Conservation (phyloP, 2,113 vertebrate genomes). For the Heterocephalus glaber region DNA sequence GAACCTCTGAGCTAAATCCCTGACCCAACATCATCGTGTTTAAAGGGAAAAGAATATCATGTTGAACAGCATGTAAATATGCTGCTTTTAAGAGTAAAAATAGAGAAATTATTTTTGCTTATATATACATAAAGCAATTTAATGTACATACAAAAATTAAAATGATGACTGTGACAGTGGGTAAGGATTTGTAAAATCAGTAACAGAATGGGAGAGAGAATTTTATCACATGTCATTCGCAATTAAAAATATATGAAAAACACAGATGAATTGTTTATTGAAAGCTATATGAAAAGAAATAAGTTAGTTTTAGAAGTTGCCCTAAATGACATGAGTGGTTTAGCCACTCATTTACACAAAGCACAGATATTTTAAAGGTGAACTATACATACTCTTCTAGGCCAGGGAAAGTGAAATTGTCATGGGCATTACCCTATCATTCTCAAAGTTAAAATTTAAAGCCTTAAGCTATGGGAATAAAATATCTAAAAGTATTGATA, state of each 20-base stretch:
- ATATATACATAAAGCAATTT: not conserved
- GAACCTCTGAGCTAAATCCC: no score
- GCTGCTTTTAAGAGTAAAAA: not conserved
- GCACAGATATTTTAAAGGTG: not conserved
- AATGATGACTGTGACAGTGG: not conserved
- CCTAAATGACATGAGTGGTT: not conserved
- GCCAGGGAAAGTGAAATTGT: not conserved
- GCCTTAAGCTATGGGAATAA: not conserved
- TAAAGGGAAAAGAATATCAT: not conserved
- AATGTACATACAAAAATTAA: not conserved
- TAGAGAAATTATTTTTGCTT: not conserved
- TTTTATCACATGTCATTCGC: not conserved
- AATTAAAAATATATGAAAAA: not conserved
- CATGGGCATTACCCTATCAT: not conserved
- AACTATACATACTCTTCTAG: not conserved
- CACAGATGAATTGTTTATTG: not conserved
- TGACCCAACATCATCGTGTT: not conserved
- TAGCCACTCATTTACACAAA: not conserved
- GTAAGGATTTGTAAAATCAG: not conserved
- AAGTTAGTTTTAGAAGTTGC: not conserved
- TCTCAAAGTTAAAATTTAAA: slow-evolving; percentile 25
- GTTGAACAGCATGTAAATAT: not conserved
- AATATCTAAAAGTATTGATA: not conserved
- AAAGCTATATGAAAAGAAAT: not conserved
- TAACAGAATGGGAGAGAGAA: not conserved